phyloP scores from a whole-genome alignment of 2,797 vertebrate genomes.

The Anabas testudineus region DNA sequence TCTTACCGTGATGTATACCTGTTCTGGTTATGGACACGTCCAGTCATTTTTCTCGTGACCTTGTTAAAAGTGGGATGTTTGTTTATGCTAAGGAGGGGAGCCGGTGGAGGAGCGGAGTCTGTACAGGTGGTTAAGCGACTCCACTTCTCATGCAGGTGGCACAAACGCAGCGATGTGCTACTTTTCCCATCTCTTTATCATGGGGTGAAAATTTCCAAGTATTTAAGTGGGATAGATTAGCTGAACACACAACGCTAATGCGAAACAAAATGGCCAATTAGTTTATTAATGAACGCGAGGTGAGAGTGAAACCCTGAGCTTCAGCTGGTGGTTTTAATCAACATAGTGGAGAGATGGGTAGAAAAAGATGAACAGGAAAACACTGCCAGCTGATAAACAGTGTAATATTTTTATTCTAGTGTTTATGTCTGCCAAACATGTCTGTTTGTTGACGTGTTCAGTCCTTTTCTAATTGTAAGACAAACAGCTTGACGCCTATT shows the following conservation, averaged over 20 bases:
- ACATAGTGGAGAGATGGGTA: not conserved
- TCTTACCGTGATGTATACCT: accelerated
- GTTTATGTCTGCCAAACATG: too few species aligned
- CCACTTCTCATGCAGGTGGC: slow-evolving; percentile 81
- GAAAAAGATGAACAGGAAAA: too few species aligned
- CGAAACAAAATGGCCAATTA: slow-evolving; percentile 82
- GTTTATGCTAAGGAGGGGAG: slow-evolving; percentile 37
- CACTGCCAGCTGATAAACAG: too few species aligned
- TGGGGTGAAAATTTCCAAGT: slow-evolving; percentile 85
- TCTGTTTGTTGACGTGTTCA: too few species aligned
- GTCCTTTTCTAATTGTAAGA: too few species aligned
- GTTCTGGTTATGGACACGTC: not conserved
- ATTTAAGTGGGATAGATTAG: slow-evolving; percentile 83
- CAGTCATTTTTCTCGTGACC: not conserved
- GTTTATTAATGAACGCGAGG: slow-evolving; percentile 70
- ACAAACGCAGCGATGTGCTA: slow-evolving; percentile 82
- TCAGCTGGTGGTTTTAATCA: slow-evolving; percentile 10
- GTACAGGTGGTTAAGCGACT: slow-evolving; percentile 69
- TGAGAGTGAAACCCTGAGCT: not conserved
- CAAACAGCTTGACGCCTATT: too few species aligned
- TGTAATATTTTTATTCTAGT: too few species aligned
- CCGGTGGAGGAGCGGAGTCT: slow-evolving; percentile 30
- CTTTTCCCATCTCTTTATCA: slow-evolving; percentile 87
- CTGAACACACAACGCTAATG: slow-evolving; percentile 88
- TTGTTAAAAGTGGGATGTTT: slow-evolving; percentile 33